These are phyloP conservation scores for Bos javanicus DNA, from an alignment of 2,113 vertebrate genomes.

Conservation along the genomic window DNA sequence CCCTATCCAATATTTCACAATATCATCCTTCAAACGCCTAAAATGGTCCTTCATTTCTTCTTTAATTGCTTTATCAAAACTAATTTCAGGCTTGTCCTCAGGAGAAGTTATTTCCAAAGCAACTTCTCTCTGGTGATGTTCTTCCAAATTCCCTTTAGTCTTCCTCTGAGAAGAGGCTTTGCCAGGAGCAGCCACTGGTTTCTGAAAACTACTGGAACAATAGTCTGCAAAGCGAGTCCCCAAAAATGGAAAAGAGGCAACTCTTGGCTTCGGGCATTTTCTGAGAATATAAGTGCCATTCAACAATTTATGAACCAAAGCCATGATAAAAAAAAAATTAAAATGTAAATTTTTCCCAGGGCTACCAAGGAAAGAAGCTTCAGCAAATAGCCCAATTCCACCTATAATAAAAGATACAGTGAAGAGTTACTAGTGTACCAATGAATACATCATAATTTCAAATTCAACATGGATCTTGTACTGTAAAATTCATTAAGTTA, in stretches of 20 bases:
- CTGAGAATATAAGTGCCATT: neutral
- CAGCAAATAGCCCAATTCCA: constrained; percentile 1
- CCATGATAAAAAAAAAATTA: constrained; percentile 63
- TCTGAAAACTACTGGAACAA: constrained; percentile 78
- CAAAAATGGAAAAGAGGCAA: constrained; percentile 51
- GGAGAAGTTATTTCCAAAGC: constrained; percentile 56
- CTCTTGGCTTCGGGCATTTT: constrained; percentile 44
- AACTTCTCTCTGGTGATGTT: constrained; percentile 20
- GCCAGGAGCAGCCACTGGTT: constrained; percentile 82
- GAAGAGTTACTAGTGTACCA: neutral
- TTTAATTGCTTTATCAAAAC: constrained; percentile 84
- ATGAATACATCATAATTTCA: neutral
- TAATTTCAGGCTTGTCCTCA: constrained; percentile 82
- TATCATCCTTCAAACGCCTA: constrained; percentile 82
- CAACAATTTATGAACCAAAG: constrained; percentile 46
- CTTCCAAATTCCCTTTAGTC: constrained; percentile 21
- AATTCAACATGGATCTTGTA: neutral
- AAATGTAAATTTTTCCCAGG: constrained; percentile 11
- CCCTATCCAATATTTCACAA: constrained; percentile 77
- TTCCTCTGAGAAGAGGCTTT: constrained; percentile 48
- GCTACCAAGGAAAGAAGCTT: neutral
- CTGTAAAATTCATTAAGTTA: neutral
- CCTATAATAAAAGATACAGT: constrained; percentile 66
- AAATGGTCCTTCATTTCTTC: constrained; percentile 86
- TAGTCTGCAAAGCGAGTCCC: constrained; percentile 48